A percentile compares a stretch with the other conserved stretches of the same genome.
phyloP scores from a whole-genome alignment of 2,888 invertebrate species.

The Habrosyne pyritoides region DNA sequence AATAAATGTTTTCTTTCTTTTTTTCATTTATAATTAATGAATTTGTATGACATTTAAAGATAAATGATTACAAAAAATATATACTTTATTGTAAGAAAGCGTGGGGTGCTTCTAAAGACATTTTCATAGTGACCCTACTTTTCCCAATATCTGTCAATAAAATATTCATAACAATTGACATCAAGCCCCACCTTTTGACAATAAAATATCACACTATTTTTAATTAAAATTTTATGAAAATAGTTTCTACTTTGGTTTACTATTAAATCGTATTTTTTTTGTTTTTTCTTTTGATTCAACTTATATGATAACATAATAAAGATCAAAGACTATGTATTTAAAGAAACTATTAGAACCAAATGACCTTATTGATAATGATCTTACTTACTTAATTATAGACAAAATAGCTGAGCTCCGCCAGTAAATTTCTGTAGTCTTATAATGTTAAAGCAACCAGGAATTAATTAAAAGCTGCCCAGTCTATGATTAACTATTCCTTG shows the following conservation, averaged over 20 bases:
- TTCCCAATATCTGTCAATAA: too few relatives aligned
- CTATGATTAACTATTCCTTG: slow-evolving; percentile 2
- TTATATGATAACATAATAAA: not conserved
- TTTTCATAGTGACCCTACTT: too few relatives aligned
- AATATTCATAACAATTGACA: too few relatives aligned
- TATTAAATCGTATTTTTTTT: too few relatives aligned
- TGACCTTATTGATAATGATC: not conserved
- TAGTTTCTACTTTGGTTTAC: too few relatives aligned
- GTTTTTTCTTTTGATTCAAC: not conserved
- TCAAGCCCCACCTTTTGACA: too few relatives aligned
- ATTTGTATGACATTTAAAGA: not conserved
- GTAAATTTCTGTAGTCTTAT: not conserved
- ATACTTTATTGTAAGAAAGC: too few relatives aligned
- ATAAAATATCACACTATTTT: too few relatives aligned
- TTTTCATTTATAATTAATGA: not conserved
- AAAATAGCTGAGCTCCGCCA: not conserved
- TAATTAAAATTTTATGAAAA: too few relatives aligned
- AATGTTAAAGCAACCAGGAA: not conserved
- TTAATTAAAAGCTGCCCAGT: not conserved
- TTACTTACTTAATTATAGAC: not conserved
- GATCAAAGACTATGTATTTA: not conserved
- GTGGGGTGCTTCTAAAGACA: too few relatives aligned
- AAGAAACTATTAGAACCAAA: not conserved
- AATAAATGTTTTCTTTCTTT: too few relatives aligned
- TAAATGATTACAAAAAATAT: not conserved